Base-by-base conservation (phyloP, 2,113 vertebrate genomes). In the Tenebrosternarchus preto region DNA sequence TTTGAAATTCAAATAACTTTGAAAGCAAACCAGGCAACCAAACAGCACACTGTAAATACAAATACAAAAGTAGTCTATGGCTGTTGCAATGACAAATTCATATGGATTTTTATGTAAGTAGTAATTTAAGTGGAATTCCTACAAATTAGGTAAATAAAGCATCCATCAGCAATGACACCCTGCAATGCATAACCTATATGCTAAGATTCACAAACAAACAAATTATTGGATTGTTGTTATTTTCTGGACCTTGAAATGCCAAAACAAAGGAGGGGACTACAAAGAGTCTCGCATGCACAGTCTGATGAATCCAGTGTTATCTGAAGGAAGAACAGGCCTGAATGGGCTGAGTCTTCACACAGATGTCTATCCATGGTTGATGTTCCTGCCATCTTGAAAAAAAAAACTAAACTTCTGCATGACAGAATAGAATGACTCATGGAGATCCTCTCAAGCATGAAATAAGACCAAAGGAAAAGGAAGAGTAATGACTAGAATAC, bases 301-400 rank as follows among this genome's bases (percentile, higher is more conserved):
- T 25, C 6, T 82, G 29, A 39, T 76, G 29, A 79, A 79, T 55
- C 73, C 77, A 75, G 36, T 63, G 76, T n/a, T 57, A 60, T 60
- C 76, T 77, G 64, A 63, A 61, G 43, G 60, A 59, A 1, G 43
- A 70, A 46, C 64, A 63, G 82, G 8, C 39, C n/a, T 61, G 39
- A 39, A 70, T 66, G 17, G 46, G 25, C n/a, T n/a, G 39, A 63
- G 39, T 43, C 71, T 17, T 63, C 50, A n/a, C 29, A n/a, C 61
- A 27, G 29, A 63, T 22, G 24, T 43, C 19, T 27, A n/a, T 50
- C 61, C 68, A n/a, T 66, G 61, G 20, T 67, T 71, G 36, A 71
- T 72, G 5, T 57, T 63, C 20, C 29, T 74, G 69, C 57, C n/a
- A 27, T 80, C 29, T 27, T 60, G 53, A 53, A 67, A 67, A 57